These are phyloP conservation scores for Solea solea DNA, from an alignment of 2,113 vertebrate species.

Conservation along the genomic window DNA sequence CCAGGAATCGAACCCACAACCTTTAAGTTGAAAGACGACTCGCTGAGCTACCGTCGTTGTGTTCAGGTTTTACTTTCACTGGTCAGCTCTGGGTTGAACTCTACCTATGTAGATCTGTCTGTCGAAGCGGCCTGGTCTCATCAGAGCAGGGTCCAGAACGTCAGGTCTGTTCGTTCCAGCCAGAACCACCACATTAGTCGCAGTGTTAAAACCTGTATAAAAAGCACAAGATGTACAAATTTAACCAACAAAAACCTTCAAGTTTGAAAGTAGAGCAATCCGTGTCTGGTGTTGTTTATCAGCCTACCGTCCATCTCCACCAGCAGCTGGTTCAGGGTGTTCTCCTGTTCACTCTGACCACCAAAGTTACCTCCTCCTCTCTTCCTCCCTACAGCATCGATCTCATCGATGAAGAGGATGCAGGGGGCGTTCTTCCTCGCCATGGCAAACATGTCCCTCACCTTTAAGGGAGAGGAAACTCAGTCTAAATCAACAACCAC, in stretches of 20 bases:
- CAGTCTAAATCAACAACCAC: too few species aligned
- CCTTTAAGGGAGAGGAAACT: constrained; percentile 69
- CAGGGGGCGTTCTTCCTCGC: constrained; percentile 95
- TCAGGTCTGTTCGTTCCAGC: constrained; percentile 95
- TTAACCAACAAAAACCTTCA: not conserved
- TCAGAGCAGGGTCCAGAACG: constrained; percentile 91
- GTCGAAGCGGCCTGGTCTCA: constrained; percentile 95
- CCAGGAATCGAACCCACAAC: too few species aligned
- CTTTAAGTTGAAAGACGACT: too few species aligned
- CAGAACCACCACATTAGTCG: constrained; percentile 93
- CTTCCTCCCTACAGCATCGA: constrained; percentile 95
- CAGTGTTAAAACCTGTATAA: constrained; percentile 91
- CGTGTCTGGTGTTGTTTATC: fast-evolving
- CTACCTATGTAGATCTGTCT: constrained; percentile 94
- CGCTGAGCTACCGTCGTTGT: too few species aligned
- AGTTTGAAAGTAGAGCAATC: not conserved
- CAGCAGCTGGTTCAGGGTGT: constrained; percentile 93
- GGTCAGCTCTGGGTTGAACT: not conserved
- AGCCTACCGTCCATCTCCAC: constrained; percentile 94
- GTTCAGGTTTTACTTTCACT: not conserved
- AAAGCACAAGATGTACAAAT: not conserved
- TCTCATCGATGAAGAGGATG: constrained; percentile 97
- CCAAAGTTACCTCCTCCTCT: constrained; percentile 93
- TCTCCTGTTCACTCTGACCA: constrained; percentile 95
- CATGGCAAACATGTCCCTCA: constrained; percentile 91